Evolutionary conservation across 2,888 invertebrate genomes (phyloP).

Genomic region (Dasysyrphus albostriatus): DNA sequence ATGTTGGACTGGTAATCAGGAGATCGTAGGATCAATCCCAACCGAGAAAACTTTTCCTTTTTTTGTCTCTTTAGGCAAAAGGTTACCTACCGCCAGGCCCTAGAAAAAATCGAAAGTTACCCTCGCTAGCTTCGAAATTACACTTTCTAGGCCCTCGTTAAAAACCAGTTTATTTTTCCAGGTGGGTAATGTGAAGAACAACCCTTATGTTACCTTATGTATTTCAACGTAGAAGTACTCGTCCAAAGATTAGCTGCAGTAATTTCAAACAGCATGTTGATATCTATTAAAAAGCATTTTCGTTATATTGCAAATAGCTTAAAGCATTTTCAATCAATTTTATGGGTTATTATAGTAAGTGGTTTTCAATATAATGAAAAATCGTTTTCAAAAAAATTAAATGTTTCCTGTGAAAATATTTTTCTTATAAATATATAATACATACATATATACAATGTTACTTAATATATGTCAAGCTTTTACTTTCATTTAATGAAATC

Average conservation of each 20-base stretch:
- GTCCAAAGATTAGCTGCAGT: background rate
- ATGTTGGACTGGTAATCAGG: no score
- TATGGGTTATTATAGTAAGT: slow-evolving; percentile 57
- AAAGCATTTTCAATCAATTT: slow-evolving; percentile 69
- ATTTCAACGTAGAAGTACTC: background rate
- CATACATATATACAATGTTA: slow-evolving; percentile 68
- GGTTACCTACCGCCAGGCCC: no score
- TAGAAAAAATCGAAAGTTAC: no score
- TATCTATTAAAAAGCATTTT: slow-evolving; percentile 49
- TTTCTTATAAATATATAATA: slow-evolving; percentile 66
- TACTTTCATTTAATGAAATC: slow-evolving; percentile 64
- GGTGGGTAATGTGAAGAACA: no score
- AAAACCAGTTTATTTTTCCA: no score
- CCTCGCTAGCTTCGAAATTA: no score
- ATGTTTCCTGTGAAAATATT: slow-evolving; percentile 65
- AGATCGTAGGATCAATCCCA: no score
- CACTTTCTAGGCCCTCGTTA: no score
- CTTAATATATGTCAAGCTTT: slow-evolving; percentile 52
- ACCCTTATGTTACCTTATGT: no score
- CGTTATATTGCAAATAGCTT: slow-evolving; percentile 68
- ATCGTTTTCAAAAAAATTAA: slow-evolving; percentile 55
- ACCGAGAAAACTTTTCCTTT: no score
- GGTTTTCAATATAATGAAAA: slow-evolving; percentile 57
- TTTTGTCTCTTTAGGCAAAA: no score
- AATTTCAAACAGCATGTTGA: slow-evolving; percentile 4